phyloP scores from a whole-genome alignment of 1,140 invertebrate genomes.

The Leptinotarsa lineolata region DNA sequence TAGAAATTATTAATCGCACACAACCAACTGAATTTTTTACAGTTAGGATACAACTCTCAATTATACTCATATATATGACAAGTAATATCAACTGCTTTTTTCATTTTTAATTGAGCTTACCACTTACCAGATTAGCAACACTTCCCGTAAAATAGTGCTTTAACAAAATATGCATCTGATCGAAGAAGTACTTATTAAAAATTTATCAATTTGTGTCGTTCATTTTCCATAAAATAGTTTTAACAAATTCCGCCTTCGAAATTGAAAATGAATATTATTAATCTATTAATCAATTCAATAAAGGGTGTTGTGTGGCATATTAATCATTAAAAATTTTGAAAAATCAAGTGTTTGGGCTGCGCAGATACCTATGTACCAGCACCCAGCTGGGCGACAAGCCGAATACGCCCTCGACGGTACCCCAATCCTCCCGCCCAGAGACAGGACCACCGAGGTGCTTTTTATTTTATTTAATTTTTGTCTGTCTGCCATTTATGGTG shows the following conservation, averaged over 20 bases:
- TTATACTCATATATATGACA: no score
- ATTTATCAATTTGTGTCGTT: no score
- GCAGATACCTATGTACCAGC: constrained; percentile 66
- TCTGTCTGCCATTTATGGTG: constrained; percentile 33
- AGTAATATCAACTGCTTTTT: no score
- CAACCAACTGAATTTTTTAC: no score
- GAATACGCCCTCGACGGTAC: constrained; percentile 61
- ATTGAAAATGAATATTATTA: neutral
- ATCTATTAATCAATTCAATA: neutral
- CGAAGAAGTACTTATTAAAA: no score
- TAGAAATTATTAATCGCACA: no score
- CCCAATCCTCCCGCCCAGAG: constrained; percentile 58
- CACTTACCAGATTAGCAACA: no score
- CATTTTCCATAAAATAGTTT: neutral
- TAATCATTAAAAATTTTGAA: constrained; percentile 25
- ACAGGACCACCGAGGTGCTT: constrained; percentile 65
- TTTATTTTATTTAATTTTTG: constrained; percentile 37
- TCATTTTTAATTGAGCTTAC: no score
- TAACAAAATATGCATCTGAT: no score
- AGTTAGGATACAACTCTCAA: no score
- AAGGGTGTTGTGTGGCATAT: constrained; percentile 28
- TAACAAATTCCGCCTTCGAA: neutral
- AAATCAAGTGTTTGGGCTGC: constrained; percentile 41
- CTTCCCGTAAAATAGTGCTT: no score
- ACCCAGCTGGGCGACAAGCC: constrained; percentile 58